A percentile compares a stretch with the other conserved stretches of the same genome.
These are phyloP conservation scores for Chesias legatella DNA, from an alignment of 2,888 invertebrate genomes.

Conservation along the genomic window DNA sequence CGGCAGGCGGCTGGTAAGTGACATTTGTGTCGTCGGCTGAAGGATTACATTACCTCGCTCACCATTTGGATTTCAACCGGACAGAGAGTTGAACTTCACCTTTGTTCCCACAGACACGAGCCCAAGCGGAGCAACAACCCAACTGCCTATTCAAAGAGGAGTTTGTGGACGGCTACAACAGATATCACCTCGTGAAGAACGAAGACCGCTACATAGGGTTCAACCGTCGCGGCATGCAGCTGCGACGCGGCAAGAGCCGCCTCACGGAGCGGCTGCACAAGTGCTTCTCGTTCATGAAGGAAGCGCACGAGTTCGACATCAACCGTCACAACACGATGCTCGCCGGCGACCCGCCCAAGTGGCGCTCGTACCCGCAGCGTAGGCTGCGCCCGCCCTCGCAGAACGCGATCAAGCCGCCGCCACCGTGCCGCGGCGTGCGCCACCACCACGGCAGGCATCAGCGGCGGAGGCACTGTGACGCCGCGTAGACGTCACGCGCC, in stretches of 20 bases:
- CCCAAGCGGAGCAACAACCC: slow-evolving; percentile 80
- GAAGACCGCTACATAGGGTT: slow-evolving; percentile 82
- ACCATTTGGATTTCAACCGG: no score
- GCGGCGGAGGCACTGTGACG: slow-evolving; percentile 72
- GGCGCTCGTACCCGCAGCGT: slow-evolving; percentile 65
- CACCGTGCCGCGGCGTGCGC: slow-evolving; percentile 65
- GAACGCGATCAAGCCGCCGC: slow-evolving; percentile 64
- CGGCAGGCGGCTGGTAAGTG: slow-evolving; percentile 83
- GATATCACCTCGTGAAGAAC: slow-evolving; percentile 82
- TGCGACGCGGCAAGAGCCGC: slow-evolving; percentile 68
- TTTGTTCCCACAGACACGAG: slow-evolving; percentile 64
- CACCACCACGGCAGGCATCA: slow-evolving; percentile 70
- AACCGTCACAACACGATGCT: slow-evolving; percentile 80
- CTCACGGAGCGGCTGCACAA: slow-evolving; percentile 68
- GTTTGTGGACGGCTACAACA: slow-evolving; percentile 82
- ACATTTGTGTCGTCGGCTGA: background rate
- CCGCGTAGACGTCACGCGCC: slow-evolving; percentile 60
- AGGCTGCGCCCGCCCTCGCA: slow-evolving; percentile 58
- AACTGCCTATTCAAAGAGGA: slow-evolving; percentile 84
- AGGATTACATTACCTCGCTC: background rate
- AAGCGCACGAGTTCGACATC: slow-evolving; percentile 82
- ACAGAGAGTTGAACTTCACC: background rate
- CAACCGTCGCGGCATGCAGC: slow-evolving; percentile 80
- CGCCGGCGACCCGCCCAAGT: slow-evolving; percentile 68
- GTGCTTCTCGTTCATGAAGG: slow-evolving; percentile 83